Evolutionary conservation across 2,888 invertebrate species (phyloP), one percentile per base, ranked within the genome.

Genomic region (Cryptocephalus primarius): DNA sequence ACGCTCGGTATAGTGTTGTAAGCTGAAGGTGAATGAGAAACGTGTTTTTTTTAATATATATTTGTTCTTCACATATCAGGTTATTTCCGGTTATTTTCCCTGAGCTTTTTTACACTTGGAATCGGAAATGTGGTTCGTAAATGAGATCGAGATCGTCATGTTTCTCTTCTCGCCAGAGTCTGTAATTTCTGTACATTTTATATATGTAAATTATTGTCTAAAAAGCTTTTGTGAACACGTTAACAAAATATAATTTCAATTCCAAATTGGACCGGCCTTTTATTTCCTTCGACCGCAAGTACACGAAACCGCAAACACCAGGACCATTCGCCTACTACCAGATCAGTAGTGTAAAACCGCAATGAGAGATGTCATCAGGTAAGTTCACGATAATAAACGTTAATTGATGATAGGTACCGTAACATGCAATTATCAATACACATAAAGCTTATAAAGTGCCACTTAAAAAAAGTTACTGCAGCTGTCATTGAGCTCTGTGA

Each of bases 191-290:
- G 62, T 62, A 65, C 61, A 60, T 60, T 64, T 61, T 64, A 47
- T 61, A 62, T 62, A 59, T 67, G 63, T 65, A 65, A 65, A 63
- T 62, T 63, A 61, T 62, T 60, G 56, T 63, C 59, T 65, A 65
- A 64, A 22, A 64, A 68, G 69, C 69, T 70, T 70, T 69, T 68
- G 69, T 70, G 69, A 69, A 68, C 69, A 69, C 67, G 64, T 66
- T 66, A 61, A 67, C 51, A 46, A 52, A 58, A 56, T 68, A 69
- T 69, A 67, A 69, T 69, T 69, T 68, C 66, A 65, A 66, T 66
- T 65, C 63, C 61, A 59, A 55, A 62, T 51, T 22, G 22, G 6
- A 6, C 22, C 22, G 6, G 22, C 2, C 6, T 22, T 22, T 14
- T 39, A 39, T 39, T 39, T 39, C 39, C 10, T 39, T 22, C 9